phyloP scores from a whole-genome alignment of 92 coral and sea anemone species.

The Pocillopora meandrina region DNA sequence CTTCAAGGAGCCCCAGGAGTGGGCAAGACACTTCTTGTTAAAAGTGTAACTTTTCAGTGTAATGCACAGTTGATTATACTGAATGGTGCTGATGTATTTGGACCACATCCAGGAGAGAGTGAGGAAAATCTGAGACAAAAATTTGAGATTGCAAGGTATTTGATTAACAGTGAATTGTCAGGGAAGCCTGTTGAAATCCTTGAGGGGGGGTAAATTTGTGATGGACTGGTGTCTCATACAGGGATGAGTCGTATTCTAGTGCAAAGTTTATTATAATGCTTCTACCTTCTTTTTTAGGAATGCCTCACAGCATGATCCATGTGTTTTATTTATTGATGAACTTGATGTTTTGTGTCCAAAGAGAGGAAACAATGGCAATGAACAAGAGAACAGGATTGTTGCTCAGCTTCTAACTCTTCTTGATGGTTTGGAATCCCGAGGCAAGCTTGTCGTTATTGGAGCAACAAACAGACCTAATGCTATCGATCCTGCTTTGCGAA shows the following conservation, averaged over 20 bases:
- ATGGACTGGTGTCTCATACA: too few relatives aligned
- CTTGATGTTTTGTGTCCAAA: constrained; percentile 95
- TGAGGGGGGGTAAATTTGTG: too few relatives aligned
- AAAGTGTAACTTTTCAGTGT: constrained; percentile 74
- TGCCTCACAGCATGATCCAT: constrained; percentile 78
- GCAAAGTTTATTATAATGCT: background rate
- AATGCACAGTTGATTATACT: constrained; percentile 70
- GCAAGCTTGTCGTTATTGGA: constrained; percentile 82
- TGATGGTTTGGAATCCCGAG: constrained; percentile 83
- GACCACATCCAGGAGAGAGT: constrained; percentile 97
- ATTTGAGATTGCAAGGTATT: constrained; percentile 88
- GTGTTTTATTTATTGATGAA: constrained; percentile 96
- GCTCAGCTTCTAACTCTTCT: constrained; percentile 91
- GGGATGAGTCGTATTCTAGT: too few relatives aligned
- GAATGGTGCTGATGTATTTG: constrained; percentile 96
- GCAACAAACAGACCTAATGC: constrained; percentile 99
- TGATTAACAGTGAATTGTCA: too few relatives aligned
- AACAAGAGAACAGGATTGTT: constrained; percentile 82
- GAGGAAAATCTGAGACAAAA: constrained; percentile 87
- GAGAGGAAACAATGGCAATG: constrained; percentile 80
- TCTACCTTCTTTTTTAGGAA: constrained; percentile 46
- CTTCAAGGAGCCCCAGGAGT: constrained; percentile 97
- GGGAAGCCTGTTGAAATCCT: too few relatives aligned
- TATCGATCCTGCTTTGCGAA: constrained; percentile 90
- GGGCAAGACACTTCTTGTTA: constrained; percentile 91